Conservation (phyloP, 1,140 invertebrate species). For the Zaprionus kolodkinae region DNA sequence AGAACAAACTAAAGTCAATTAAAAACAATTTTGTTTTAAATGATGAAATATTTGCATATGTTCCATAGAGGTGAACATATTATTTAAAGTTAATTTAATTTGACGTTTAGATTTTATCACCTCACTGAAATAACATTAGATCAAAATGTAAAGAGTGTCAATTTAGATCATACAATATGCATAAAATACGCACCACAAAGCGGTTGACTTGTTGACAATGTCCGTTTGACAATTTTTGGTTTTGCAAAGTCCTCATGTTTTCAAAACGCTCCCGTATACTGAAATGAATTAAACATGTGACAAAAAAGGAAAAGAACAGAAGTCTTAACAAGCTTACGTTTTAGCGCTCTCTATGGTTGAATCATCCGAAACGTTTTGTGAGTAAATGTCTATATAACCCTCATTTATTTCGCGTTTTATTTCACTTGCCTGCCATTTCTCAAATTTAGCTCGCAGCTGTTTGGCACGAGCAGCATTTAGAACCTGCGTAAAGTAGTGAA, state of each 20-base stretch:
- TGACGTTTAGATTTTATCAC: background rate
- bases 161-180: constrained; percentile 1
- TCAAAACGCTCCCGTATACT: constrained; percentile 94
- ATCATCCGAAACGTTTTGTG: constrained; percentile 86
- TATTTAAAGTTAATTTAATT: background rate
- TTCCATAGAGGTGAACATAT: background rate
- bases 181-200: constrained; percentile 91
- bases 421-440: constrained; percentile 93
- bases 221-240: constrained; percentile 84
- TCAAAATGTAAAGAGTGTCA: background rate
- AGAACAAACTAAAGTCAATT: background rate
- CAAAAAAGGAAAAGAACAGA: background rate
- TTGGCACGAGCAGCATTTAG: constrained; percentile 92
- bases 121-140: constrained; percentile 19
- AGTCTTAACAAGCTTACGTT: constrained; percentile 72
- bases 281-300: constrained; percentile 40
- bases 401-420: constrained; percentile 85
- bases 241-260: constrained; percentile 87
- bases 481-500: constrained; percentile 85
- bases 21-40: no score
- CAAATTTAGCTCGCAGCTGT: constrained; percentile 94
- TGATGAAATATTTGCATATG: background rate
- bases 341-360: constrained; percentile 91
- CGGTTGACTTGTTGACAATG: constrained; percentile 90
- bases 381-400: constrained; percentile 77